A percentile compares a stretch with the other conserved stretches of the same genome.
Evolutionary conservation across 2,113 vertebrate species (phyloP).

Genomic region (Heptranchias perlo): DNA sequence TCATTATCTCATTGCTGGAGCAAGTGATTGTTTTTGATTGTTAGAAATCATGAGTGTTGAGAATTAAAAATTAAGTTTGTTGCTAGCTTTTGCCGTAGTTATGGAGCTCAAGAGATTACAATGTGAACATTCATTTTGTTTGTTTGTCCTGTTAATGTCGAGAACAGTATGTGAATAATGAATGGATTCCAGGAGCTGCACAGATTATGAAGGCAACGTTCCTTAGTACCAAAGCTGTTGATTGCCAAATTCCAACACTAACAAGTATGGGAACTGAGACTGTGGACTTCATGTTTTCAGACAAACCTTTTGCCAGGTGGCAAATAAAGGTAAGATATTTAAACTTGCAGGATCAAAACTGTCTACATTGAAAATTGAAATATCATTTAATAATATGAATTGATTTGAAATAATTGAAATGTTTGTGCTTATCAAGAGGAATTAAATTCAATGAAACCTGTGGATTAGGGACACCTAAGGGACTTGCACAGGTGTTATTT

Average conservation of each 20-base stretch:
- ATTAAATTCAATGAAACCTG: too few species aligned
- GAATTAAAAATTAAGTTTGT: too few species aligned
- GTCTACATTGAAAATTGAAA: not conserved
- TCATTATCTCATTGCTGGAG: not conserved
- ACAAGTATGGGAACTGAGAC: constrained; percentile 51
- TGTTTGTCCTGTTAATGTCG: not conserved
- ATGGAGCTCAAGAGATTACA: not conserved
- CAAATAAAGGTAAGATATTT: constrained; percentile 66
- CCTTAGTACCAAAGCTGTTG: constrained; percentile 63
- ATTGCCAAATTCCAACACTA: constrained; percentile 62
- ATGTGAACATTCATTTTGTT: not conserved
- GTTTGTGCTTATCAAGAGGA: not conserved
- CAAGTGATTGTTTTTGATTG: not conserved
- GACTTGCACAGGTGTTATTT: too few species aligned
- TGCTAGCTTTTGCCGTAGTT: not conserved
- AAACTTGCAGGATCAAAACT: constrained; percentile 40
- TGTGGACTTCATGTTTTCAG: constrained; percentile 57
- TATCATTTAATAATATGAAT: not conserved
- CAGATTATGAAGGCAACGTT: constrained; percentile 64
- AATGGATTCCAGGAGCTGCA: constrained; percentile 59
- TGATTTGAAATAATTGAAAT: not conserved
- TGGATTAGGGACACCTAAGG: too few species aligned
- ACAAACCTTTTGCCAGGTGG: constrained; percentile 65
- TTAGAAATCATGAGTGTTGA: not conserved
- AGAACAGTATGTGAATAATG: constrained; percentile 51